phyloP scores from a whole-genome alignment of 2,113 vertebrate species.

The mouse (Mus musculus) region GRCm39 chr13:100510501-100511000 shows the following conservation, averaged over 20 bases:
- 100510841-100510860: neutral
- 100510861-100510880: neutral
- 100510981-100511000: neutral
- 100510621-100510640: too few relatives aligned
- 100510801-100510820: neutral
- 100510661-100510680: too few relatives aligned
- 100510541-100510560: too few relatives aligned
- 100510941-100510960: neutral
- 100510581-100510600: too few relatives aligned
- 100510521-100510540: too few relatives aligned
- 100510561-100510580: too few relatives aligned
- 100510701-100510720: neutral
- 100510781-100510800: neutral
- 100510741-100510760: neutral
- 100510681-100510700: neutral
- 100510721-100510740: neutral
- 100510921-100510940: neutral
- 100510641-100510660: too few relatives aligned
- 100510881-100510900: neutral
- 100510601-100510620: too few relatives aligned
- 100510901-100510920: neutral
- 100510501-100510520: conserved; percentile 15
- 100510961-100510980: neutral
- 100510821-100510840: neutral
- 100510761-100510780: neutral